Percentiles rank a stretch among this genome's conserved stretches.
Conservation (phyloP, 1,140 invertebrate species). For the Calliphora vicina region DNA sequence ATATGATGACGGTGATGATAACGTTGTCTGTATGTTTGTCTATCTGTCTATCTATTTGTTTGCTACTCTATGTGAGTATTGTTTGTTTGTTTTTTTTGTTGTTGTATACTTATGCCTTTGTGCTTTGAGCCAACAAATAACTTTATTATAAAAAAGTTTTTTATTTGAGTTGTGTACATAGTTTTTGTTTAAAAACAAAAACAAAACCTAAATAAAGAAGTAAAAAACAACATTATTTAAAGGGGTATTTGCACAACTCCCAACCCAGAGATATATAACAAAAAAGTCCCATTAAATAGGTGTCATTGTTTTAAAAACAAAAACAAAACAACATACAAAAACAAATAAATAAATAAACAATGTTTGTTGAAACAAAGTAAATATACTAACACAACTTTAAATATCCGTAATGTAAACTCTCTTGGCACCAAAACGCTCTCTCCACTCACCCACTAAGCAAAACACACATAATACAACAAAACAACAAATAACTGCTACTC, state of each 20-base stretch:
- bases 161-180: conserved; percentile 1
- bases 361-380: not conserved
- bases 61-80: no score
- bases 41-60: no score
- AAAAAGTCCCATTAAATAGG: not conserved
- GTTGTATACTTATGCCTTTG: not conserved
- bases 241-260: not conserved
- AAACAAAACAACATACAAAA: not conserved
- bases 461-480: no score
- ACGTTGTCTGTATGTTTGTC: not conserved
- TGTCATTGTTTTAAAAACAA: not conserved
- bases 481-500: no score
- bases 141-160: conserved; percentile 11
- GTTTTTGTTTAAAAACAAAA: not conserved
- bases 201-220: not conserved
- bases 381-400: not conserved
- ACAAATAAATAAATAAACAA: not conserved
- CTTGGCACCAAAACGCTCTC: no score
- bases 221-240: not conserved
- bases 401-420: not conserved
- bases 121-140: conserved; percentile 9
- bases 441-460: no score
- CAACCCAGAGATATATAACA: not conserved
- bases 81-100: not conserved
- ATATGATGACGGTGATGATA: not conserved